These are phyloP conservation scores for Psephotus haematonotus DNA, from an alignment of 2,113 vertebrate genomes.

Conservation along the genomic window DNA sequence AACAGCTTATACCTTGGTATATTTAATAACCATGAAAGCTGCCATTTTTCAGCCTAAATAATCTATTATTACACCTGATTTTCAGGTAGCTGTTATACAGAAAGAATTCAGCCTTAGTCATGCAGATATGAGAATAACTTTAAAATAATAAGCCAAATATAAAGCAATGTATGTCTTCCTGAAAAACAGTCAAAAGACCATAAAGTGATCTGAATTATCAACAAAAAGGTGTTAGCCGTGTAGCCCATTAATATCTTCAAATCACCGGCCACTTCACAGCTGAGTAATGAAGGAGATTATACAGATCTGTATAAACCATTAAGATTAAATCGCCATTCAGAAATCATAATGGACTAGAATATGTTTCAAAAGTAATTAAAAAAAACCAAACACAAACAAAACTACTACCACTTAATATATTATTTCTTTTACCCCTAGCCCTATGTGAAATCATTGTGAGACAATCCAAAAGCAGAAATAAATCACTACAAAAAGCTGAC, in stretches of 20 bases:
- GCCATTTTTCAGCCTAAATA: background rate
- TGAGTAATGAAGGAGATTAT: background rate
- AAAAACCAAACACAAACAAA: background rate
- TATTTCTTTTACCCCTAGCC: background rate
- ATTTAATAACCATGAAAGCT: background rate
- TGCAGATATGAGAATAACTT: background rate
- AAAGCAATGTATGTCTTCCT: background rate
- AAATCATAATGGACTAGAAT: background rate
- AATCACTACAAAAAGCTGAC: background rate
- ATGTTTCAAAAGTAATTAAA: background rate
- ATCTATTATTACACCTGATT: background rate
- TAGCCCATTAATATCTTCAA: background rate
- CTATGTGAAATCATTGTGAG: background rate
- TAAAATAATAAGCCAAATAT: background rate
- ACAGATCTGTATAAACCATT: background rate
- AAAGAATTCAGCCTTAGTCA: background rate
- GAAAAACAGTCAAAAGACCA: background rate
- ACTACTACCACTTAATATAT: background rate
- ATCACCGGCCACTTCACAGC: background rate
- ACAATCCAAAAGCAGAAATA: background rate
- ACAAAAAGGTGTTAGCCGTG: background rate
- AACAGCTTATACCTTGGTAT: background rate
- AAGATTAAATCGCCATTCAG: background rate
- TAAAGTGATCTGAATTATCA: background rate
- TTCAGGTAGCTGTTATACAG: background rate